Evolutionary conservation across 2,113 vertebrate genomes (phyloP).

Genomic region (Theristicus caerulescens): DNA sequence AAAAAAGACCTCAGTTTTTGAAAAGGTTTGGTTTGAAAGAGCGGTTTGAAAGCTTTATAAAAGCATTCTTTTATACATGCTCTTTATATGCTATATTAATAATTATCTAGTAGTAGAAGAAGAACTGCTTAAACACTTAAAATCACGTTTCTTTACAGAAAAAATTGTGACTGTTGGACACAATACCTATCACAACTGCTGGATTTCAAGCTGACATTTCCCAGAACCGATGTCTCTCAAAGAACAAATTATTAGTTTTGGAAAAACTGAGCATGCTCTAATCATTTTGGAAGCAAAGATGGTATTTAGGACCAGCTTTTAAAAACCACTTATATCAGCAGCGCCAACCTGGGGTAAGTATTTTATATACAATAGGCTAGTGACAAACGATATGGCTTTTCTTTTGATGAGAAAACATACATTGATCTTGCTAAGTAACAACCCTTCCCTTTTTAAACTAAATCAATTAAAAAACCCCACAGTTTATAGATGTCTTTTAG

Average conservation of each 20-base stretch:
- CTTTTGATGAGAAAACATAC: background rate
- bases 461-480: background rate
- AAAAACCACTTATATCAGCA: background rate
- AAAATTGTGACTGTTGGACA: background rate
- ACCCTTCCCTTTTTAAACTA: background rate
- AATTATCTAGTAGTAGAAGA: background rate
- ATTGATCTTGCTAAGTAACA: background rate
- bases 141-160: background rate
- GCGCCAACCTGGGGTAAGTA: background rate
- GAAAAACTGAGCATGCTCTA: background rate
- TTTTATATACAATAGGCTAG: background rate
- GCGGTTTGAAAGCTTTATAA: background rate
- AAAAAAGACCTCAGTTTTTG: background rate
- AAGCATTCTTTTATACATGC: background rate
- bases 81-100: background rate
- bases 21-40: background rate
- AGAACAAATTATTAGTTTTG: background rate
- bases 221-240: background rate
- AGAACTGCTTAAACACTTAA: background rate
- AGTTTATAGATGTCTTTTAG: background rate
- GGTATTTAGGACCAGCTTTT: background rate
- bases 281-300: background rate
- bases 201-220: background rate
- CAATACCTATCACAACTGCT: background rate
- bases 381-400: background rate